Percentiles rank a stretch among this genome's conserved stretches.
Evolutionary conservation across 2,797 vertebrate genomes (phyloP).

Genomic region (Peromyscus aztecus): DNA sequence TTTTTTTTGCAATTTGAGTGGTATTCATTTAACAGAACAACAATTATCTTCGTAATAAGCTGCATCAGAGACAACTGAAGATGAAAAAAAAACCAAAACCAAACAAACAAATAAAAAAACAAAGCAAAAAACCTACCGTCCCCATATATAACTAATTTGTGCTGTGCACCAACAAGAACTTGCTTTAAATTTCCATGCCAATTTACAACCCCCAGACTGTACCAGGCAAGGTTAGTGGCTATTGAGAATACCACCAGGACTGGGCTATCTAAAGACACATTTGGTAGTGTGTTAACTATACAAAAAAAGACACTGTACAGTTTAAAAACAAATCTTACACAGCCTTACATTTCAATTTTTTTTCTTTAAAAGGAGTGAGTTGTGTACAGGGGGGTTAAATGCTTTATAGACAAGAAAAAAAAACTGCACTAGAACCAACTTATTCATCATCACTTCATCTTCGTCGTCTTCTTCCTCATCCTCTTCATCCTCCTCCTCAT

Average conservation of each 20-base stretch:
- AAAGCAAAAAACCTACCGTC: neutral
- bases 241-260: conserved; percentile 92
- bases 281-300: conserved; percentile 98
- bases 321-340: conserved; percentile 98
- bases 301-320: conserved; percentile 88
- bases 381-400: conserved; percentile 89
- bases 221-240: conserved; percentile 95
- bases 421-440: conserved; percentile 20
- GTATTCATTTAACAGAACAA: too few species aligned
- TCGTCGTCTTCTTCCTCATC: too few species aligned
- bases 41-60: too few species aligned
- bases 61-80: too few species aligned
- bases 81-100: too few species aligned
- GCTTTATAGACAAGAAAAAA: conserved; percentile 96
- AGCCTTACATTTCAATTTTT: conserved; percentile 92
- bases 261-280: conserved; percentile 93
- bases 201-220: conserved; percentile 93
- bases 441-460: too few species aligned
- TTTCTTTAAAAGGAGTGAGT: neutral
- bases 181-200: conserved; percentile 92
- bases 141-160: conserved; percentile 90
- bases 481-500: too few species aligned
- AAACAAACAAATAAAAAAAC: too few species aligned
- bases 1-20: neutral
- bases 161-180: conserved; percentile 95